These are phyloP conservation scores for Bradypus variegatus DNA, from an alignment of 2,797 vertebrate genomes.

Conservation along the genomic window DNA sequence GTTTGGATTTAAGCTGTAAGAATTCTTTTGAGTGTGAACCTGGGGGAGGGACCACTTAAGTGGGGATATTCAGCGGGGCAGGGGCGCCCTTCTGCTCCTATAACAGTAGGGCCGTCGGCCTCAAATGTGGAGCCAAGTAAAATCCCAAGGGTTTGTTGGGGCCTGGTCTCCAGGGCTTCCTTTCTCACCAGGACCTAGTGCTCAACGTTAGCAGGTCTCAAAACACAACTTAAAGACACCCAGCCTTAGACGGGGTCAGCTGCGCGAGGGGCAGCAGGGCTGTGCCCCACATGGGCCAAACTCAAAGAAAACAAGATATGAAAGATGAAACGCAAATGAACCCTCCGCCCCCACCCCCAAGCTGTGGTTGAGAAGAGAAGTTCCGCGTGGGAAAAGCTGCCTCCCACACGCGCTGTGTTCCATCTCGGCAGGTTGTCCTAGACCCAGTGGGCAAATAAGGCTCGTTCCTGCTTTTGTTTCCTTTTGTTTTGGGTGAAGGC, in stretches of 20 bases:
- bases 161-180: background rate
- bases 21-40: background rate
- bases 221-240: background rate
- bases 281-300: background rate
- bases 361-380: slow-evolving; percentile 35
- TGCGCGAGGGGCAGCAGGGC: slow-evolving; percentile 14
- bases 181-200: background rate
- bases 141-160: background rate
- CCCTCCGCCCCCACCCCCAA: slow-evolving; percentile 47
- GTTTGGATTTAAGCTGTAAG: background rate
- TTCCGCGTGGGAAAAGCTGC: slow-evolving; percentile 39
- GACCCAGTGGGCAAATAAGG: slow-evolving; percentile 63
- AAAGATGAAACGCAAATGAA: slow-evolving; percentile 24
- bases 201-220: slow-evolving; percentile 1
- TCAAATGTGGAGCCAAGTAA: background rate
- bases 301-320: background rate
- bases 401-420: slow-evolving; percentile 58
- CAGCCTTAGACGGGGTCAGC: background rate
- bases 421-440: slow-evolving; percentile 65
- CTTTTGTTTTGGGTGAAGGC: slow-evolving; percentile 56
- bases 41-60: background rate
- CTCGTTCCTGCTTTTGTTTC: slow-evolving; percentile 58
- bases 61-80: background rate
- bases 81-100: background rate
- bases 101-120: slow-evolving; percentile 39